Percentiles rank a stretch among this genome's conserved stretches.
Evolutionary conservation across 2,113 vertebrate genomes (phyloP).

Genomic region (Cichladusa arquata): DNA sequence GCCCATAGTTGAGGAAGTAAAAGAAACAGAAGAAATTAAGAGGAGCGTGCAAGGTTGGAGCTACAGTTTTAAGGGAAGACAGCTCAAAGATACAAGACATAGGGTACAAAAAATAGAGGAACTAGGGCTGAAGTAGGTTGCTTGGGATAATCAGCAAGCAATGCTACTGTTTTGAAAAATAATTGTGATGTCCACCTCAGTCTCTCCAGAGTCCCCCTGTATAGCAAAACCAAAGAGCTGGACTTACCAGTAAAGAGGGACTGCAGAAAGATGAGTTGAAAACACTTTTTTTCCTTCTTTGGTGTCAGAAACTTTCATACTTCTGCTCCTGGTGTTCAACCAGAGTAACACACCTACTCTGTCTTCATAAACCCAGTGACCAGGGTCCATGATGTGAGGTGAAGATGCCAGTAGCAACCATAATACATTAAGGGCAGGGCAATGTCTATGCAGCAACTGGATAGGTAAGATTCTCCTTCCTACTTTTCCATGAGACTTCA

Average conservation of each 20-base stretch:
- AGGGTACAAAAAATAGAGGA: neutral
- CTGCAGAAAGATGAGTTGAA: neutral
- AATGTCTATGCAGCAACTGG: too few species aligned
- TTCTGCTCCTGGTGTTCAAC: fast-evolving
- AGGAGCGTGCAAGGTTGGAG: neutral
- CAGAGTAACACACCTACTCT: neutral
- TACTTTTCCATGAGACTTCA: neutral
- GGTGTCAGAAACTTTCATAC: neutral
- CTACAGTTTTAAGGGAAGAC: neutral
- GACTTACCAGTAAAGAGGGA: fast-evolving
- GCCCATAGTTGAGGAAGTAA: neutral
- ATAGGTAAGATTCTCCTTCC: neutral
- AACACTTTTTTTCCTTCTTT: neutral
- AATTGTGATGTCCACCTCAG: neutral
- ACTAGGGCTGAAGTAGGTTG: neutral
- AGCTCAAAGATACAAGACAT: neutral
- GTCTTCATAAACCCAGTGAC: neutral
- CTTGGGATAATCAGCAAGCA: neutral
- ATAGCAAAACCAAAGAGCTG: neutral
- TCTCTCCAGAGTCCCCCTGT: neutral
- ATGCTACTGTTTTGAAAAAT: neutral
- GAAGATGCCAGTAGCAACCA: neutral
- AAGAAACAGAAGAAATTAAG: neutral
- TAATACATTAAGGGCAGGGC: neutral
- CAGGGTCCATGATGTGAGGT: neutral